Evolutionary conservation across 2,797 vertebrate species (phyloP).

Genomic region (Thaleichthys pacificus): DNA sequence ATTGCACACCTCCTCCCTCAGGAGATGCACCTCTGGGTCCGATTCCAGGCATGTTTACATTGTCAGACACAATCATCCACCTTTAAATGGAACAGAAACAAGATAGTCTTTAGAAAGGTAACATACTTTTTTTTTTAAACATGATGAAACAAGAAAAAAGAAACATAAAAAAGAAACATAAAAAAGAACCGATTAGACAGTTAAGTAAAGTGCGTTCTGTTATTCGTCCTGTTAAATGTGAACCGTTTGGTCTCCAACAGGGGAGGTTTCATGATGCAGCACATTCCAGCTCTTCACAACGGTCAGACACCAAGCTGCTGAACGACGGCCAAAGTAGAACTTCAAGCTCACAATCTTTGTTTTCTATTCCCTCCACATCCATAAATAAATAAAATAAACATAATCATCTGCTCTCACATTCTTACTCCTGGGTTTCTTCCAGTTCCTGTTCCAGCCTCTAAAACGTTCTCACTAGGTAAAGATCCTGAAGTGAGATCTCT

Average conservation of each 20-base stretch:
- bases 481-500: no score
- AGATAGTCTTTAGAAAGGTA: neutral
- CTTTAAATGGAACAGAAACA: neutral
- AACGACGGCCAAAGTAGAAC: conserved; percentile 4
- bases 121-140: neutral
- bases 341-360: neutral
- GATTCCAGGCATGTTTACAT: neutral
- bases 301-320: conserved; percentile 6
- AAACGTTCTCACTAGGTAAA: no score
- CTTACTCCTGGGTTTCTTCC: neutral
- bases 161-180: neutral
- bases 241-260: no score
- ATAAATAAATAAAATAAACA: neutral
- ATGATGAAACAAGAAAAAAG: neutral
- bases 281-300: neutral
- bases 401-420: neutral
- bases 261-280: no score
- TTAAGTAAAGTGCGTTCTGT: conserved; percentile 49
- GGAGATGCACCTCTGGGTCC: neutral
- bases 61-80: neutral
- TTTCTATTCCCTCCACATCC: neutral
- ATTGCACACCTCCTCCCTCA: neutral
- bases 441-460: no score
- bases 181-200: no score
- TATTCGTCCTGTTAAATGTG: neutral